phyloP scores from a whole-genome alignment of 2,888 invertebrate genomes.

The Aelia acuminata region DNA sequence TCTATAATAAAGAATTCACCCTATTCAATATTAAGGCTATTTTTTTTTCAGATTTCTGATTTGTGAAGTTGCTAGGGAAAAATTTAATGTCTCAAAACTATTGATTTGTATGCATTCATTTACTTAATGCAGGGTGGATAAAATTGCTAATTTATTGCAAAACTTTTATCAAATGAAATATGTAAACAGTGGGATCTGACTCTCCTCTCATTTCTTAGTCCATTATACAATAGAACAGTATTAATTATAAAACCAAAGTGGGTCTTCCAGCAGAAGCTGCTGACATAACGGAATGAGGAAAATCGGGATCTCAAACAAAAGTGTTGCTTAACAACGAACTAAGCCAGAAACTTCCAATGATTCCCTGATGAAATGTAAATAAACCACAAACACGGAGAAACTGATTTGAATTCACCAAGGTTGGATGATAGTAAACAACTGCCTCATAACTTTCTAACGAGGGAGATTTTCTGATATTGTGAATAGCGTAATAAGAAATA shows the following conservation, averaged over 20 bases:
- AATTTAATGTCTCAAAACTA: no score
- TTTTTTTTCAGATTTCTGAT: no score
- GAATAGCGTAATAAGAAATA: neutral
- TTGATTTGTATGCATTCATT: no score
- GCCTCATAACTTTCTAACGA: neutral
- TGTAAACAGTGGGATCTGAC: no score
- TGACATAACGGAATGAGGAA: neutral
- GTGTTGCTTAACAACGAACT: neutral
- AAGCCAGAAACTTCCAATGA: neutral
- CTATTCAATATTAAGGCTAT: no score
- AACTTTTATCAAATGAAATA: neutral
- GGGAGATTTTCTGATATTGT: neutral
- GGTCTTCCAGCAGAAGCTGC: neutral
- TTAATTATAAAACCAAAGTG: neutral
- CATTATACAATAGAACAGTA: neutral
- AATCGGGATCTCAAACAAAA: neutral
- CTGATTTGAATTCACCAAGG: neutral
- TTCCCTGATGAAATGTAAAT: neutral
- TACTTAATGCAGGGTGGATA: no score
- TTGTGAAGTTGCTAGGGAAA: no score
- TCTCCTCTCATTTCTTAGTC: neutral
- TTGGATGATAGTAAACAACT: neutral
- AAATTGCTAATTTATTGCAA: neutral
- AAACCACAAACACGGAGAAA: neutral
- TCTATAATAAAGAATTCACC: no score